phyloP scores from a whole-genome alignment of 1,140 invertebrate genomes.

The Tetramorium alpestre region DNA sequence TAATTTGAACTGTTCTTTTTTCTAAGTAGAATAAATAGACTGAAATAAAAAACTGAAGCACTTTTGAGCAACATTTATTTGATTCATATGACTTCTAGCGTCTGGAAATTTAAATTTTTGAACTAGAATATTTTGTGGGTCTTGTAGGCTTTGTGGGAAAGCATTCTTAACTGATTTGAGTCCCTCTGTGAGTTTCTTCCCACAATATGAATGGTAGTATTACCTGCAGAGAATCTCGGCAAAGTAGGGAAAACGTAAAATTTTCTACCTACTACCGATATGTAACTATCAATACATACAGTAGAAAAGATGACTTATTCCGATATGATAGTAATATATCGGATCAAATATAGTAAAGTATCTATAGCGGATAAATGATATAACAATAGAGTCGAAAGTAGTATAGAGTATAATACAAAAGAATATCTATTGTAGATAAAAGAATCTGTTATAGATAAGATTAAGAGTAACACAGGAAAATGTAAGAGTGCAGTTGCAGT shows the following conservation, averaged over 20 bases:
- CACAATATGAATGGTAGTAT: neutral
- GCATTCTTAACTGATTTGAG: neutral
- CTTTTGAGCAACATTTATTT: neutral
- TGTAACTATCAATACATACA: neutral
- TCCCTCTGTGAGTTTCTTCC: conserved; percentile 44
- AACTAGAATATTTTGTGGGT: neutral
- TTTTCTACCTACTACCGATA: conserved; percentile 11
- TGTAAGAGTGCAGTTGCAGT: conserved; percentile 1
- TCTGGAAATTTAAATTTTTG: neutral
- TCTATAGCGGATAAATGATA: neutral
- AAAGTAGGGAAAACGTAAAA: neutral
- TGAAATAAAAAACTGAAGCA: neutral
- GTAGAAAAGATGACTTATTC: neutral
- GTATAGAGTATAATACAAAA: neutral
- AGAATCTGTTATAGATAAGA: neutral
- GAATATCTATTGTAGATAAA: neutral
- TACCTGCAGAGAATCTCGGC: neutral
- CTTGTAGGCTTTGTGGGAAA: neutral
- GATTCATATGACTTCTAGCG: neutral
- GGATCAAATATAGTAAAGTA: neutral
- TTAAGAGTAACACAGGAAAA: neutral
- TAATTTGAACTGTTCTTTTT: neutral
- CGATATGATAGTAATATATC: neutral
- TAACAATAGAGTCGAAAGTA: neutral
- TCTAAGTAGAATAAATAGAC: neutral